phyloP scores from a whole-genome alignment of 2,113 vertebrate species.

The Physeter macrocephalus region DNA sequence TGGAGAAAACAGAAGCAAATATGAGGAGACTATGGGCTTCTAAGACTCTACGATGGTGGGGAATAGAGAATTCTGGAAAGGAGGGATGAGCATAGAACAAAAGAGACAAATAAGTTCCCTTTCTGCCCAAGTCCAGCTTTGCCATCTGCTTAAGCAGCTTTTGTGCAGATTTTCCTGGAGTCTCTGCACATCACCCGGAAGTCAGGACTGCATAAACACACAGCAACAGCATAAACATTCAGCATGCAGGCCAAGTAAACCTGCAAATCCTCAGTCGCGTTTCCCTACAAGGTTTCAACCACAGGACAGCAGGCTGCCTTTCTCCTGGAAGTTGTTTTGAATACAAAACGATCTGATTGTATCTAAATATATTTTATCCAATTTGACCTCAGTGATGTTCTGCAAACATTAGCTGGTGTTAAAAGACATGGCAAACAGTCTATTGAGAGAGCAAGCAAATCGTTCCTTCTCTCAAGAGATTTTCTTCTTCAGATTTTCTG shows the following conservation, averaged over 20 bases:
- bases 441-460: slow-evolving; percentile 26
- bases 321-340: slow-evolving; percentile 52
- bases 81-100: background rate
- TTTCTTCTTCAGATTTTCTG: background rate
- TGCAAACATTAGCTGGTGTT: slow-evolving; percentile 6
- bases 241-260: background rate
- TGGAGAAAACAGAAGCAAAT: background rate
- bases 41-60: background rate
- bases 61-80: background rate
- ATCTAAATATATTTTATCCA: slow-evolving; percentile 70
- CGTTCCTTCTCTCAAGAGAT: background rate
- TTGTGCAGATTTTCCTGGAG: background rate
- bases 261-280: background rate
- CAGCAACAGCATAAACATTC: background rate
- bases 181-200: background rate
- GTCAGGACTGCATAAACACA: background rate
- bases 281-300: slow-evolving; percentile 49
- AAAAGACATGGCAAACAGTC: slow-evolving; percentile 26
- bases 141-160: background rate
- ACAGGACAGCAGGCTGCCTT: background rate
- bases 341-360: slow-evolving; percentile 66
- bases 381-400: slow-evolving; percentile 58
- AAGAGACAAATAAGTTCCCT: background rate
- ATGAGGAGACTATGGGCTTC: no score
- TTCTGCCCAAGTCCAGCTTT: background rate